Evolutionary conservation across 2,888 invertebrate species (phyloP).

Genomic region (Colostygia pectinataria): DNA sequence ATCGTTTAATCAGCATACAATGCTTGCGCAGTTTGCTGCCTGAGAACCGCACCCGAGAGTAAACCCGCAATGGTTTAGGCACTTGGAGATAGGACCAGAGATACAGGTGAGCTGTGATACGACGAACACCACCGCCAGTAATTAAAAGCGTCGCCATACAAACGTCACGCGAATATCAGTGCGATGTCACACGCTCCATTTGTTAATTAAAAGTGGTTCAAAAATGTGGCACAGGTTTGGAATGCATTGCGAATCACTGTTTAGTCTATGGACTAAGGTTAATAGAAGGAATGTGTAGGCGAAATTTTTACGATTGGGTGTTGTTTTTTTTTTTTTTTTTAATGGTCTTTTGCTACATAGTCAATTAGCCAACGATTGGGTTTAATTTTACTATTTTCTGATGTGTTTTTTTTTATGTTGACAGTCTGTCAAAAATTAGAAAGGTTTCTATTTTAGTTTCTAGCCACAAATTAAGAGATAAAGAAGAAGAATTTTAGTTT

Average conservation of each 20-base stretch:
- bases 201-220: constrained; percentile 50
- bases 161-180: constrained; percentile 25
- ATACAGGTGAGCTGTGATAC: not conserved
- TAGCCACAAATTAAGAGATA: no score
- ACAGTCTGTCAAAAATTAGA: no score
- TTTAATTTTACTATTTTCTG: no score
- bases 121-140: constrained; percentile 34
- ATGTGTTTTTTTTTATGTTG: no score
- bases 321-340: no score
- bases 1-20: constrained; percentile 3
- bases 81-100: not conserved
- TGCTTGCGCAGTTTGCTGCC: not conserved
- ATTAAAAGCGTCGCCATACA: constrained; percentile 40
- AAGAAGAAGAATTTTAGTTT: no score
- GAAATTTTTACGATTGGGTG: no score
- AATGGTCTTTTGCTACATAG: no score
- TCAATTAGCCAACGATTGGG: no score
- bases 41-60: not conserved
- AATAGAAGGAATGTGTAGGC: not conserved
- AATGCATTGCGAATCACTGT: not conserved
- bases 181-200: constrained; percentile 42
- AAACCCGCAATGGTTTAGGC: constrained; percentile 2
- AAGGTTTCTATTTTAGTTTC: no score
- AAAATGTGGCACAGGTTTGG: constrained; percentile 15
- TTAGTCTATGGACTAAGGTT: constrained; percentile 14